Base-by-base conservation (phyloP, 2,888 invertebrate species). In the Cephalotes varians region DNA sequence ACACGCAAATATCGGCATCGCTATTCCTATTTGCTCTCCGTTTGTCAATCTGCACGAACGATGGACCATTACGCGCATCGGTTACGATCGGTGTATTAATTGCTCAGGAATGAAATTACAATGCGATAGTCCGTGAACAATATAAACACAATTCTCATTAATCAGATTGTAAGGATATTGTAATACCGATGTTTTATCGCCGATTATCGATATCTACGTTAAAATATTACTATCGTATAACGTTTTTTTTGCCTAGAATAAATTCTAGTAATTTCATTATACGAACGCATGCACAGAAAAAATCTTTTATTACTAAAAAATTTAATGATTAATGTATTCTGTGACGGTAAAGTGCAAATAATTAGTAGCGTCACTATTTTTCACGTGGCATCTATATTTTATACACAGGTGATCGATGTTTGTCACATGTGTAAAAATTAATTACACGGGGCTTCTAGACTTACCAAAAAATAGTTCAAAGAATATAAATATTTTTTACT, bases 11-110 rank as follows among this genome's bases (percentile, higher is more conserved):
- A 76, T 81, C 76, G 71, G 71, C 56, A 71, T 65, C 49, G 44
- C 77, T 76, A 81, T 81, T 62, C 56, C 77, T 77, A 81, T 77
- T 77, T 77, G 87, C 86, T 89, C 86, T 85, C 84, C 86, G 80
- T 85, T 88, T 85, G 85, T 89, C 89, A 88, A 89, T 89, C 87
- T 88, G 82, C 85, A 81, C 83, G 80, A 86, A 87, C 80, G 85
- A 81, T 81, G 76, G 86, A 82, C 86, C 84, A 89, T 89, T 86
- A 88, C 85, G 83, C 81, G 82, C 86, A 84, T 76, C 85, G 85
- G 85, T 83, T 87, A 85, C 71, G 81, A 56, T 82, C 82, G 80
- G 81, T 83, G 86, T 51, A 86, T 85, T 80, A 83, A 87, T 80
- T 85, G 81, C 58, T 79, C 56, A 71, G 77, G 56, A 79, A 79